Evolutionary conservation across 2,797 vertebrate genomes (phyloP).

Genomic region (Glyptemys insculpta): DNA sequence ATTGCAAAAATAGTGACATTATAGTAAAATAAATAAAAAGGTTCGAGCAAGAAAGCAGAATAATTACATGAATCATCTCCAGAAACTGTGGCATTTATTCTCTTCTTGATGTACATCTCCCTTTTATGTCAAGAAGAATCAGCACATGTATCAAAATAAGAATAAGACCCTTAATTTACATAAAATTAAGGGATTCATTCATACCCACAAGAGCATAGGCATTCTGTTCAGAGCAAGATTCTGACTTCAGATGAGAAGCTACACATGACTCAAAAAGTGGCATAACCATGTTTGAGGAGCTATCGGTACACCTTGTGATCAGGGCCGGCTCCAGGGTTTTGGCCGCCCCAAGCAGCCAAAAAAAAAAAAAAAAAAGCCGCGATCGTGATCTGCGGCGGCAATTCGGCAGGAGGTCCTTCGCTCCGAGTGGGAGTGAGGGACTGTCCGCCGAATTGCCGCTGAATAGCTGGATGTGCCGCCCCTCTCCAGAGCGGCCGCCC

Average conservation of each 20-base stretch:
- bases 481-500: no score
- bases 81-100: background rate
- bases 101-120: background rate
- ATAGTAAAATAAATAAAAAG: background rate
- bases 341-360: no score
- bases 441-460: no score
- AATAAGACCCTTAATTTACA: background rate
- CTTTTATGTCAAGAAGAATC: background rate
- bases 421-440: no score
- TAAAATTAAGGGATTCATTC: background rate
- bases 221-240: background rate
- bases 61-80: background rate
- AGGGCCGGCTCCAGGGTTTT: no score
- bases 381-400: no score
- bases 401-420: no score
- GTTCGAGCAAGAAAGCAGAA: background rate
- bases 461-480: no score
- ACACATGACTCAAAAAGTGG: background rate
- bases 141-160: background rate
- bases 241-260: constrained; percentile 8
- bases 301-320: background rate
- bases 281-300: background rate
- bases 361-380: no score
- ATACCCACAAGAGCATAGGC: background rate
- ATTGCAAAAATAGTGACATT: background rate